Evolutionary conservation across 1,140 invertebrate genomes (phyloP), one percentile per base, ranked within the genome.

Genomic region (Bursaphelenchus mucronatus): DNA sequence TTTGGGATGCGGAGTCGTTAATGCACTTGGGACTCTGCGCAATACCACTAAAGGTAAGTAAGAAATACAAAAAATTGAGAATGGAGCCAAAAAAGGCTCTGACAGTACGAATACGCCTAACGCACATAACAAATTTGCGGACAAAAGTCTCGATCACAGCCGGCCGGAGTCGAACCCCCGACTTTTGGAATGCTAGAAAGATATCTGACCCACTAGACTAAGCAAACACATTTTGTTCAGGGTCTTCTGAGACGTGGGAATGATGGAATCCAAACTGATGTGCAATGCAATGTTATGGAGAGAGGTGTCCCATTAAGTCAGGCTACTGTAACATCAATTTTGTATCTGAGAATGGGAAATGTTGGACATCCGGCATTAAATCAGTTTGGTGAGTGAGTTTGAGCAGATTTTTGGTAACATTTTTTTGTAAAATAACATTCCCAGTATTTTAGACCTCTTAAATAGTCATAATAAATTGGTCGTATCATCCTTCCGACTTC

Each of bases 1-100:
- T 76, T 6, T 76, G 76, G 76, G 69, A 76, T 49, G 64, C 76
- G 8, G 62, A 75, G 43, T 76, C 74, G 10, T 71, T 72, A 39
- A 59, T 75, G 43, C 66, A 79, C 43, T 13, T 76, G 1, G 74
- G 74, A 19, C 45, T 66, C 41, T n/a, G 45, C 15, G 58, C 56
- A 52, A 52, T 75, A 6, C 77, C 77, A 15, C 45, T 75, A 10
- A 68, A 61, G 59, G 77, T 78, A 56, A 41, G 47, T 11, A 45
- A 21, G 5, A 44, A 30, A 46, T 52, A 67, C 15, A 10, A 0
- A 67, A 69, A 8, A 5, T n/a, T 17, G 13, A 15, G 13, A 21
- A 54, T n/a, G 30, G 64, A 63, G 5, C 30, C 13, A 54, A 54
- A 17, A 63, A 43, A 64, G 21, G 41, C 41, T 51, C 53, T 68